Evolutionary conservation across 2,888 invertebrate species (phyloP).

Genomic region (Sarcophaga subvicina): DNA sequence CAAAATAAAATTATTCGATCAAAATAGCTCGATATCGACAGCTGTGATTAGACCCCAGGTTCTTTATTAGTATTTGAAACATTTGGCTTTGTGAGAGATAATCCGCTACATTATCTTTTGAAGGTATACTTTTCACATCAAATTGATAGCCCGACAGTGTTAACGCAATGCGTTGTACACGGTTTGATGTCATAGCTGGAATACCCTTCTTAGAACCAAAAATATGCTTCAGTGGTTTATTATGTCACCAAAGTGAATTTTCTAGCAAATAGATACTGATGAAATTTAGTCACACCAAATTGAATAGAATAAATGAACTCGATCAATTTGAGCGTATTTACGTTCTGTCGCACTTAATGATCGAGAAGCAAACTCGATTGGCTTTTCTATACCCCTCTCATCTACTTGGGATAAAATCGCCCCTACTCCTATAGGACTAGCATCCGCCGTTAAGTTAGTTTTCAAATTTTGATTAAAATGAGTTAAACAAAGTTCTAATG

Average conservation of each 20-base stretch:
- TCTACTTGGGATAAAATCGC: constrained; percentile 73
- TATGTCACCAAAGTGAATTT: too few species aligned
- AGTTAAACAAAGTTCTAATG: constrained; percentile 58
- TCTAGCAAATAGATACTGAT: too few species aligned
- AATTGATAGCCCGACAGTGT: constrained; percentile 69
- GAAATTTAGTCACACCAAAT: too few species aligned
- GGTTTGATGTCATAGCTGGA: constrained; percentile 74
- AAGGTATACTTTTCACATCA: constrained; percentile 67
- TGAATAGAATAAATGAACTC: too few species aligned
- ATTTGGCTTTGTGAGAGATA: constrained; percentile 65
- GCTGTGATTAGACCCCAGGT: neutral
- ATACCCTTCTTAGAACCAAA: constrained; percentile 68
- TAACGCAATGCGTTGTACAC: constrained; percentile 69
- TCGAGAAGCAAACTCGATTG: constrained; percentile 77
- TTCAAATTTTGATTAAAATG: constrained; percentile 69
- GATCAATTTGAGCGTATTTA: too few species aligned
- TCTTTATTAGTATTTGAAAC: neutral
- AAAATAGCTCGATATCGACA: too few species aligned
- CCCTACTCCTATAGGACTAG: too few species aligned
- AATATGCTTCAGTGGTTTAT: too few species aligned
- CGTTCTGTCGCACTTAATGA: constrained; percentile 57
- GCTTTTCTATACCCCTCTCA: constrained; percentile 76
- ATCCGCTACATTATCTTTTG: constrained; percentile 69
- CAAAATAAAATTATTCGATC: too few species aligned
- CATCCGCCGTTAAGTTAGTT: constrained; percentile 41